A percentile compares a stretch with the other conserved stretches of the same genome.
These are phyloP conservation scores for Acanthoscelides obtectus DNA, from an alignment of 2,888 invertebrate genomes.

Conservation along the genomic window DNA sequence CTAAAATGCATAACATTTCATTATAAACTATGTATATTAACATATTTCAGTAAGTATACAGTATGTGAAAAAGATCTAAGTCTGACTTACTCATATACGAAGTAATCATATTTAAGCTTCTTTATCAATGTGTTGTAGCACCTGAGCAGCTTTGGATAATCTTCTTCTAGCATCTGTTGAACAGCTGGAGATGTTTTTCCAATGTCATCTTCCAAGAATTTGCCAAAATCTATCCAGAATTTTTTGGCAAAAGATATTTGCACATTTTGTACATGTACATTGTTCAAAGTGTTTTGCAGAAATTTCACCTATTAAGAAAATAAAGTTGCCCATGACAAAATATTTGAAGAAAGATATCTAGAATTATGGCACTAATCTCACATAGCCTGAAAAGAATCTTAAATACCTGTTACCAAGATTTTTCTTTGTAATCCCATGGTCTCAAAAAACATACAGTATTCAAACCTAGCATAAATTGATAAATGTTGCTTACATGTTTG, in stretches of 20 bases:
- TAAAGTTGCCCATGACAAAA: too few relatives aligned
- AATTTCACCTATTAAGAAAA: constrained; percentile 49
- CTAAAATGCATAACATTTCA: constrained; percentile 31
- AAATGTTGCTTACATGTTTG: constrained; percentile 53
- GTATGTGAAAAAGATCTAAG: background rate
- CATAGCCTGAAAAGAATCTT: too few relatives aligned
- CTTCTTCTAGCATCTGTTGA: constrained; percentile 80
- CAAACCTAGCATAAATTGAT: background rate
- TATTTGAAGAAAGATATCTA: too few relatives aligned
- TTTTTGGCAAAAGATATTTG: constrained; percentile 49
- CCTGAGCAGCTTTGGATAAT: constrained; percentile 81
- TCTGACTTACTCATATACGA: constrained; percentile 53
- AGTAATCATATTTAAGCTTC: constrained; percentile 59
- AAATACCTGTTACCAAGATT: background rate
- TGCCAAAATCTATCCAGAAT: constrained; percentile 53
- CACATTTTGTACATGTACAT: constrained; percentile 49
- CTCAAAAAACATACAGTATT: too few relatives aligned
- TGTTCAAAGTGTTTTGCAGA: constrained; percentile 50
- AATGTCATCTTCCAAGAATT: constrained; percentile 50
- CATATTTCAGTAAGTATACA: too few relatives aligned
- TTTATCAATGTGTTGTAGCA: constrained; percentile 73
- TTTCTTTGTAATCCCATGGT: too few relatives aligned
- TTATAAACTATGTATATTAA: background rate
- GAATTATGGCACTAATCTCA: too few relatives aligned
- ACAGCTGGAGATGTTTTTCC: constrained; percentile 55